phyloP scores from a whole-genome alignment of 2,113 vertebrate genomes.

The Eolophus roseicapilla region DNA sequence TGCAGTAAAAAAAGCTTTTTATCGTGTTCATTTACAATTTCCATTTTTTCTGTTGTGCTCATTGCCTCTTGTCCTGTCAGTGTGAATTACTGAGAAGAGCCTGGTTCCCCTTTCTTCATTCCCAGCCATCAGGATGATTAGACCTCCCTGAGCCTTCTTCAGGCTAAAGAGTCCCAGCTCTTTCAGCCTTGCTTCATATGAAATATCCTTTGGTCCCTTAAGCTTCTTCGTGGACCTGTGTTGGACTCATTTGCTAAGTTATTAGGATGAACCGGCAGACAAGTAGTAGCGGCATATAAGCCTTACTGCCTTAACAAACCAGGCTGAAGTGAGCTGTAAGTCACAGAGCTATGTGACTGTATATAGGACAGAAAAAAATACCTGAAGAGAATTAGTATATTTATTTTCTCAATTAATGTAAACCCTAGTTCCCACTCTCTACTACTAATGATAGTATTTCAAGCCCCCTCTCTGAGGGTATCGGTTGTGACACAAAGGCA shows the following conservation, averaged over 20 bases:
- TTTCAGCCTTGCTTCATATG: background rate
- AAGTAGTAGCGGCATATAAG: background rate
- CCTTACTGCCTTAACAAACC: background rate
- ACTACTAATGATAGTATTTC: background rate
- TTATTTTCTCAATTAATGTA: background rate
- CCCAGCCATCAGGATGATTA: background rate
- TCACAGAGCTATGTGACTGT: background rate
- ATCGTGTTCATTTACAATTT: background rate
- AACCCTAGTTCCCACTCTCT: background rate
- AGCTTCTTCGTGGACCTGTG: background rate
- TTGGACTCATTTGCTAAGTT: background rate
- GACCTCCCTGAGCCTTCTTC: background rate
- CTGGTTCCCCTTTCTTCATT: background rate
- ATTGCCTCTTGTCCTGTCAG: background rate
- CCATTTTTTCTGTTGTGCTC: background rate
- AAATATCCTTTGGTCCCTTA: background rate
- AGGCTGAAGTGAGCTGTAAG: background rate
- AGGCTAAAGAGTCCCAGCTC: background rate
- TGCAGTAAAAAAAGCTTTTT: background rate
- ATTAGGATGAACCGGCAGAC: background rate
- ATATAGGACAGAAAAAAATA: background rate
- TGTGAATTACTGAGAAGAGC: background rate
- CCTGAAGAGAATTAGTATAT: background rate
- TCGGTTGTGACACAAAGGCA: background rate
- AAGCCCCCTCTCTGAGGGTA: accelerated